Evolutionary conservation across 2,888 invertebrate genomes (phyloP), one percentile per base, ranked within the genome.

Genomic region (Yponomeuta malinellus): DNA sequence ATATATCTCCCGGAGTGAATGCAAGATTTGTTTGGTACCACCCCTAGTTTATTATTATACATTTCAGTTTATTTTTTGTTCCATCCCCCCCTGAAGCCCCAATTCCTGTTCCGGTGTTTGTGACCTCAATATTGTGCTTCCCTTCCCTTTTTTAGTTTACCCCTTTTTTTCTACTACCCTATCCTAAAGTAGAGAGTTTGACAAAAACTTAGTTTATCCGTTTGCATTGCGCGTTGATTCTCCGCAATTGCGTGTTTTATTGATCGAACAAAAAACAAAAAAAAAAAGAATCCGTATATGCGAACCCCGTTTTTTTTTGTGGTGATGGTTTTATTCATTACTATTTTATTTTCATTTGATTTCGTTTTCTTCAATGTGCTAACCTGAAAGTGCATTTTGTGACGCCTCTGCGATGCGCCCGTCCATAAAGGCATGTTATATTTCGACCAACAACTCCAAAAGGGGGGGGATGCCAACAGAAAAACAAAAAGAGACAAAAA

Each of bases 41-140:
- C 86, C 85, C 85, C 80, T 87, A 78, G 87, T 86, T 86, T 88
- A 86, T 87, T 89, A 90, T 63, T 37, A 37, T 90, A 91, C 92
- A 92, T 92, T 92, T 92, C 92, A 92, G 91, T 92, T 91, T 91
- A 90, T 90, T 90, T 90, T 87, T 90, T 87, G 79, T 81, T 81
- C 80, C 83, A 68, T 83, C 79, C 78, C 76, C 77, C 81, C 81
- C 75, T 52, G 52, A 5, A 52, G 12, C 12, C 15, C 15, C 15
- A 10, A 10, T 52, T n/a, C 73, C 72, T 72, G 80, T 82, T 67
- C 84, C 82, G 88, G 86, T 89, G 86, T 84, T 78, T 87, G 88
- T 81, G 77, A 76, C 78, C 68, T 23, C 75, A 75, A 70, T 72
- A 77, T 75, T 83, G 80, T 83, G 83, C 78, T 77, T 78, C 80